A percentile compares a stretch with the other conserved stretches of the same genome.
Conservation (phyloP, 1,140 invertebrate species). For the Caenorhabditis brenneri region DNA sequence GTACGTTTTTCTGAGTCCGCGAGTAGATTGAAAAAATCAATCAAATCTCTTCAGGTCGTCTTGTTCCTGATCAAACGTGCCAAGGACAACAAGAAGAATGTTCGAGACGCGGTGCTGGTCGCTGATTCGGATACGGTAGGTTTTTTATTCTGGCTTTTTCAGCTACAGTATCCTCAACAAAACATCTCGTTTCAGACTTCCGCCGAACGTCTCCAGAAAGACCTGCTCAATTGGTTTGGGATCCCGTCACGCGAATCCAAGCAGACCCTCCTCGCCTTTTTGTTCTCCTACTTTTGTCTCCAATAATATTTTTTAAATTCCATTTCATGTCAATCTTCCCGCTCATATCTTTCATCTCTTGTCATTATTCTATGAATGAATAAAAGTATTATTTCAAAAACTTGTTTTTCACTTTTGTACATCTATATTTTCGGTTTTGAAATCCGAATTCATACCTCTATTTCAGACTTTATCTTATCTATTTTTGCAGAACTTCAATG, state of each 20-base stretch:
- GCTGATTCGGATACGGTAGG: not conserved
- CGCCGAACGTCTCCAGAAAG: not conserved
- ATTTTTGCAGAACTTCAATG: too few relatives aligned
- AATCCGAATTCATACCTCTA: too few relatives aligned
- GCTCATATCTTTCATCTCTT: not conserved
- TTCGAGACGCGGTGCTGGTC: not conserved
- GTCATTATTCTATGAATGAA: too few relatives aligned
- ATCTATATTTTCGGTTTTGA: too few relatives aligned
- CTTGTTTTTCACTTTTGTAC: too few relatives aligned
- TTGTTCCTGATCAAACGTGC: slow-evolving; percentile 14
- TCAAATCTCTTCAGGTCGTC: not conserved
- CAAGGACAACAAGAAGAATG: slow-evolving; percentile 30
- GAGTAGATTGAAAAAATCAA: too few relatives aligned
- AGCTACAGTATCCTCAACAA: too few relatives aligned
- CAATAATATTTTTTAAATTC: not conserved
- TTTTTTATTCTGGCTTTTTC: too few relatives aligned
- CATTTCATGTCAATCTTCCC: not conserved
- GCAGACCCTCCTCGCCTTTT: not conserved
- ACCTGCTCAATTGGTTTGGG: not conserved
- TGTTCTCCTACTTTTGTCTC: not conserved
- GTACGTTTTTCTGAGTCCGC: too few relatives aligned
- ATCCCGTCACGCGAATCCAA: not conserved
- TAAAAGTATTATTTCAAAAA: too few relatives aligned
- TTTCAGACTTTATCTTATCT: too few relatives aligned
- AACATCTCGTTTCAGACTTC: not conserved